Conservation (phyloP, 2,888 invertebrate genomes). For the Prosapia bicincta region DNA sequence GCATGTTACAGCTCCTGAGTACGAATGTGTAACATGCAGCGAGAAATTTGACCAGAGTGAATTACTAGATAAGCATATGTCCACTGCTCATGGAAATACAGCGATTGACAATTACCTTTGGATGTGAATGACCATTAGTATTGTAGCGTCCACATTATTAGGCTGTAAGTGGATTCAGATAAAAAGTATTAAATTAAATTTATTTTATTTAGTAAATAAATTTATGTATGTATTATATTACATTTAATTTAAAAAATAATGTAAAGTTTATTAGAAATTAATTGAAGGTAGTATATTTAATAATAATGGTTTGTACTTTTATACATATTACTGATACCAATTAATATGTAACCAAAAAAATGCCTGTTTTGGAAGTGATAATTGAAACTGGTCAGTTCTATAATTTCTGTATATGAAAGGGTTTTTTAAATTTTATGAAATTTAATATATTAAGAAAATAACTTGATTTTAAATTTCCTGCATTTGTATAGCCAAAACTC, state of each 20-base stretch:
- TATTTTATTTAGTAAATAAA: background rate
- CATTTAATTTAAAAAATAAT: background rate
- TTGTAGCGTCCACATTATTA: background rate
- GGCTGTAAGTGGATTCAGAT: background rate
- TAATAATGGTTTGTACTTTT: background rate
- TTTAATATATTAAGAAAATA: too few species aligned
- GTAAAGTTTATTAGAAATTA: too few species aligned
- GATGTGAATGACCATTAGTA: slow-evolving; percentile 33
- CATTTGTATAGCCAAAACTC: too few species aligned
- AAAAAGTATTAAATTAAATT: background rate
- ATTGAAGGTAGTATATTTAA: too few species aligned
- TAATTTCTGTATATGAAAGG: background rate
- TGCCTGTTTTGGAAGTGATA: background rate
- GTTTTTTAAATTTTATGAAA: too few species aligned
- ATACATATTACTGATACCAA: background rate
- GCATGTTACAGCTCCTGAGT: slow-evolving; percentile 27
- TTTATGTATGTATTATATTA: background rate
- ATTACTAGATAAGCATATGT: slow-evolving; percentile 39
- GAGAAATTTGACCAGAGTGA: slow-evolving; percentile 39
- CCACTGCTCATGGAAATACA: slow-evolving; percentile 38
- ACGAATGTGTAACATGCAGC: slow-evolving; percentile 41
- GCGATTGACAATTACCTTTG: slow-evolving; percentile 38
- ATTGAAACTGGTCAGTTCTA: background rate
- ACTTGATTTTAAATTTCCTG: too few species aligned
- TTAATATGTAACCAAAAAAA: background rate